These are phyloP conservation scores for Esox masquinongy DNA, from an alignment of 2,797 vertebrate species.

Conservation along the genomic window DNA sequence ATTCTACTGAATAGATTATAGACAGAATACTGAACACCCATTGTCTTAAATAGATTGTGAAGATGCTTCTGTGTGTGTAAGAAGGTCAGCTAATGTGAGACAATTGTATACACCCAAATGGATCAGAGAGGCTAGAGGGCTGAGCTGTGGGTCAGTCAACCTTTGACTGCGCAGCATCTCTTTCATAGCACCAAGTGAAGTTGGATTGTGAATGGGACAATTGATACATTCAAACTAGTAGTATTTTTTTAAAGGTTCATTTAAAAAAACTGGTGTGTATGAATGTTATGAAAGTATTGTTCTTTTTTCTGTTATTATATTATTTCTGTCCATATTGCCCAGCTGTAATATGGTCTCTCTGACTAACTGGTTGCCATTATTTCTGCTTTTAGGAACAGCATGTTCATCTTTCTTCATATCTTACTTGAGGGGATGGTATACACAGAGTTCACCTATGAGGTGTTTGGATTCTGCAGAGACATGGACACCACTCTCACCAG, in stretches of 20 bases:
- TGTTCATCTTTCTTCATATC: constrained; percentile 85
- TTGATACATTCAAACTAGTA: too few species aligned
- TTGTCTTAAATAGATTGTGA: not conserved
- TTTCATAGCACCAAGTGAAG: too few species aligned
- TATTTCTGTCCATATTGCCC: not conserved
- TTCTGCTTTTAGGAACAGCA: constrained; percentile 74
- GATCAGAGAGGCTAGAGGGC: too few species aligned
- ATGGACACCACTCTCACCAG: constrained; percentile 78
- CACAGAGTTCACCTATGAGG: constrained; percentile 87
- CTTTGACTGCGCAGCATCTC: too few species aligned
- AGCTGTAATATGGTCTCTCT: not conserved
- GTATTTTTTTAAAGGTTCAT: too few species aligned
- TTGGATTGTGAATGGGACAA: too few species aligned
- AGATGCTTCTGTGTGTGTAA: not conserved
- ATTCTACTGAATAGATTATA: not conserved
- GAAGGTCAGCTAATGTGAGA: too few species aligned
- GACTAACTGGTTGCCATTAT: not conserved
- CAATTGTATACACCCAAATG: too few species aligned
- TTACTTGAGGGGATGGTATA: constrained; percentile 83
- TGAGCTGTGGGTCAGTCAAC: too few species aligned
- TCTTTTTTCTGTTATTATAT: not conserved
- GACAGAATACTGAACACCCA: too few species aligned
- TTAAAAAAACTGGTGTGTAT: too few species aligned
- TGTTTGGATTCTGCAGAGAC: constrained; percentile 85
- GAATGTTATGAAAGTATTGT: too few species aligned